Evolutionary conservation across 2,797 vertebrate species (phyloP).

Genomic region (Clarias pachynema): DNA sequence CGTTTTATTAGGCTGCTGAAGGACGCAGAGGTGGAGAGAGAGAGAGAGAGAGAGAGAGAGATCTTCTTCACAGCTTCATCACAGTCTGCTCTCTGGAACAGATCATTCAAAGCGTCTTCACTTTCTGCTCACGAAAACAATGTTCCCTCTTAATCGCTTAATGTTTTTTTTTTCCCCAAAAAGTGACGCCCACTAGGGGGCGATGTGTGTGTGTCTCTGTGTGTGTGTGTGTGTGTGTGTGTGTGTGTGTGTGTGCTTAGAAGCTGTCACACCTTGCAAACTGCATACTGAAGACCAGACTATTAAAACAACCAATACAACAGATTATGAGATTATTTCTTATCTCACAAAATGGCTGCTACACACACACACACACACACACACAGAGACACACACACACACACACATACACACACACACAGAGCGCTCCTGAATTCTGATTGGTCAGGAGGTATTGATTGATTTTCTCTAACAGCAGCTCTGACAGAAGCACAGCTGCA

Average conservation of each 20-base stretch:
- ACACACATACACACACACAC: no score
- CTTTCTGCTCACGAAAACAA: not conserved
- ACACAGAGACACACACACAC: no score
- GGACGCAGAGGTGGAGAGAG: not conserved
- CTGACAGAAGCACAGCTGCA: not conserved
- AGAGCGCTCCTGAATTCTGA: not conserved
- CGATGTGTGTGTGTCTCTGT: not conserved
- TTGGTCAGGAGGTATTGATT: not conserved
- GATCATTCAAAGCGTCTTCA: not conserved
- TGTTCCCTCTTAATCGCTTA: not conserved
- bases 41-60: not conserved
- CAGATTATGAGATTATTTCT: not conserved
- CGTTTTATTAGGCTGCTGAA: constrained; percentile 20
- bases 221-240: not conserved
- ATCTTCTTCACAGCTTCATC: not conserved
- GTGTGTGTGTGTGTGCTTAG: not conserved
- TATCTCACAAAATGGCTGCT: not conserved
- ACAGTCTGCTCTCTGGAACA: not conserved
- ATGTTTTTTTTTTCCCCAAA: not conserved
- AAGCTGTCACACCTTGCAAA: not conserved
- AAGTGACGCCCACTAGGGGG: not conserved
- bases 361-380: no score
- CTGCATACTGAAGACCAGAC: not conserved
- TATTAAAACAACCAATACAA: not conserved
- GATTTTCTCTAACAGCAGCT: not conserved